Conservation (phyloP, 1,140 invertebrate genomes). For the Teleopsis dalmanni region DNA sequence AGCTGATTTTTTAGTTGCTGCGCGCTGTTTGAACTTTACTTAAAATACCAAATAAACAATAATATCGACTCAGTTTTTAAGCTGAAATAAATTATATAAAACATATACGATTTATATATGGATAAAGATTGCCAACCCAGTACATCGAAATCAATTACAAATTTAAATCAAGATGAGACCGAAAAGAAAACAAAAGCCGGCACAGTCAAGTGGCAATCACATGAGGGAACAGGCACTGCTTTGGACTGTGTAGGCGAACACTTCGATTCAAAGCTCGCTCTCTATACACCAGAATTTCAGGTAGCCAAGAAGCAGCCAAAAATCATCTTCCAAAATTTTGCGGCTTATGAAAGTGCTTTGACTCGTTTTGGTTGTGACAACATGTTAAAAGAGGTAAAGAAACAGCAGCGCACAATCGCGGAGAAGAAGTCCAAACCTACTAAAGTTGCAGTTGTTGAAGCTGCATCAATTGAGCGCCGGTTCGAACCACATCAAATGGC, state of each 20-base stretch:
- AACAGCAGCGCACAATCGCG: background rate
- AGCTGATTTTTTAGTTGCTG: no score
- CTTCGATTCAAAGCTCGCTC: conserved; percentile 60
- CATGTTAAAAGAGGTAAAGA: conserved; percentile 22
- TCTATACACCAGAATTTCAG: conserved; percentile 51
- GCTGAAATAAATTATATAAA: no score
- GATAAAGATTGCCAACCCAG: no score
- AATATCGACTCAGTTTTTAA: no score
- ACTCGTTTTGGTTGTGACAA: conserved; percentile 29
- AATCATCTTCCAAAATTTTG: conserved; percentile 35
- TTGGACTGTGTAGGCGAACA: conserved; percentile 55
- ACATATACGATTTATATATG: no score
- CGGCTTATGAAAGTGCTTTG: conserved; percentile 33
- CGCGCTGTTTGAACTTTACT: no score
- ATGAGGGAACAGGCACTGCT: conserved; percentile 40
- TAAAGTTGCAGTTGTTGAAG: conserved; percentile 5
- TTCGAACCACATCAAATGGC: conserved; percentile 35
- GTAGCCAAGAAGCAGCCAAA: conserved; percentile 44
- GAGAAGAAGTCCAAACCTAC: background rate
- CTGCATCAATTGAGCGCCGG: conserved; percentile 13
- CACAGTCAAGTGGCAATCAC: no score
- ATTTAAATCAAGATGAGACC: no score
- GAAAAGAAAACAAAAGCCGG: no score
- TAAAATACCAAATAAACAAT: no score
- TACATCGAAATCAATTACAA: no score